Conservation (phyloP, 2,113 vertebrate genomes). For the Erpornis zantholeuca region DNA sequence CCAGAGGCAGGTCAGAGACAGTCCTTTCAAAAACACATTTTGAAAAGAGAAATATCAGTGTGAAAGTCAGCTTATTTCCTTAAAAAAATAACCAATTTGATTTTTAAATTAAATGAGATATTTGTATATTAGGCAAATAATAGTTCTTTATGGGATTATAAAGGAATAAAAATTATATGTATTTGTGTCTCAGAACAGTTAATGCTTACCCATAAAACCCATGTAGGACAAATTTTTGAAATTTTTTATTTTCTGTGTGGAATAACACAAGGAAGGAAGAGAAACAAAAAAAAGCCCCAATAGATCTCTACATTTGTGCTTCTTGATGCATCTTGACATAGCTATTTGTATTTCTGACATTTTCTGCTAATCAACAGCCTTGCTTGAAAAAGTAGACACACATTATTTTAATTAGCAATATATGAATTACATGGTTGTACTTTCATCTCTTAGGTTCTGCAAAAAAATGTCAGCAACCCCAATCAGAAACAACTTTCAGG, state of each 20-base stretch:
- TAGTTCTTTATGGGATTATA: background rate
- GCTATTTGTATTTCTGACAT: constrained; percentile 36
- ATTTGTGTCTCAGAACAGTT: background rate
- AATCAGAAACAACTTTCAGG: constrained; percentile 66
- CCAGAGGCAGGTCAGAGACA: constrained; percentile 64
- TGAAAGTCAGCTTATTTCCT: background rate
- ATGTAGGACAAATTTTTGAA: background rate
- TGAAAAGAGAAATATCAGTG: constrained; percentile 35
- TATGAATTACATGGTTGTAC: constrained; percentile 22
- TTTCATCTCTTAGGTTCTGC: constrained; percentile 61
- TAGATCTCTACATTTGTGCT: background rate
- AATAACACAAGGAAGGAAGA: background rate
- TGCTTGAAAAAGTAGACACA: constrained; percentile 36
- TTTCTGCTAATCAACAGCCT: constrained; percentile 38
- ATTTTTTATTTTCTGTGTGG: background rate
- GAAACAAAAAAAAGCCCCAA: background rate
- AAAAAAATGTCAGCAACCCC: constrained; percentile 62
- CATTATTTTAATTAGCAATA: constrained; percentile 44
- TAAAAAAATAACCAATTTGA: background rate
- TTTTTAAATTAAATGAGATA: background rate
- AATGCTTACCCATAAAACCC: background rate
- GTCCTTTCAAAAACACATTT: constrained; percentile 34
- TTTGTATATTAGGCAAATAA: background rate
- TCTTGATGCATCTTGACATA: constrained; percentile 37
- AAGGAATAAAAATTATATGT: background rate